Base-by-base conservation (phyloP, 2,888 invertebrate genomes). In the Drosophila formosana region DNA sequence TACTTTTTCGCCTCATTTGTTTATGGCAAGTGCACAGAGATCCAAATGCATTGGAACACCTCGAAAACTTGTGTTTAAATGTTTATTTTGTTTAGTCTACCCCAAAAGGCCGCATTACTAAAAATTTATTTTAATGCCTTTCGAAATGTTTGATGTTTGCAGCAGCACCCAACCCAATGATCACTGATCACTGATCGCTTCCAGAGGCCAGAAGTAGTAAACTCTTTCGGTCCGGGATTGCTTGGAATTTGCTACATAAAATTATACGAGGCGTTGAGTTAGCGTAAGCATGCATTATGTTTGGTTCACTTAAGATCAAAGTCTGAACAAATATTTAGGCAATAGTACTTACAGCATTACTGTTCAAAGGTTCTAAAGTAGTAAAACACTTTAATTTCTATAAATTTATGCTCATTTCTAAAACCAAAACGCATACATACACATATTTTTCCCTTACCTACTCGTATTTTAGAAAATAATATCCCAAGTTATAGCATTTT, bases 61-160 rank as follows among this genome's bases (percentile, higher is more conserved):
- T 71, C 50, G 63, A 56, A 60, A 57, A 65, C 50, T 45, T 26
- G 45, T 61, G 53, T 70, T 47, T 65, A 64, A 73, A 64, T 84
- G 83, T 88, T 84, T 84, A 84, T 84, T 84, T 88, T 88, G 83
- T 84, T 84, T 84, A 84, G 83, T 84, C 85, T 84, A 88, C 83
- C 68, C 85, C 56, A 56, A 83, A 85, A 83, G 87, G 82, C 87
- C 85, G 79, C 75, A 73, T 58, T 73, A 75, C 79, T 67, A 80
- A 82, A 82, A 84, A 88, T 85, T 82, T 85, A 88, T 88, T 82
- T 82, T 65, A 85, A 83, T 88, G 75, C 82, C 71, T 65, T 49
- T 43, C 57, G 49, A 69, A 82, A 85, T 88, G 85, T 88, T 83
- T 84, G 83, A 83, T 83, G 88, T 83, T 76, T 74, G 79, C 61